These are phyloP conservation scores for Corythornis leucogaster DNA, from an alignment of 2,797 vertebrate species.

Conservation along the genomic window DNA sequence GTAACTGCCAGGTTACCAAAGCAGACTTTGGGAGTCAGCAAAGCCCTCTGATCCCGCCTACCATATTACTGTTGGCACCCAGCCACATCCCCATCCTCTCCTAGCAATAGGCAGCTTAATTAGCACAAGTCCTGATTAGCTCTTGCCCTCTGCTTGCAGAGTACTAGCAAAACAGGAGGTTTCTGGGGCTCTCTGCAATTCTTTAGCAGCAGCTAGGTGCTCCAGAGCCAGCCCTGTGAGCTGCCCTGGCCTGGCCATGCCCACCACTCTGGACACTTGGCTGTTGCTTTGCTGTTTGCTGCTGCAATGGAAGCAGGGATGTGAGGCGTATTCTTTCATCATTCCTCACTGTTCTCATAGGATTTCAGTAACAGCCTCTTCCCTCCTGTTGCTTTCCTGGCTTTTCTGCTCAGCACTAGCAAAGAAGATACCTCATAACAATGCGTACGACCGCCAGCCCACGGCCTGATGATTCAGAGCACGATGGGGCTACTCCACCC, in stretches of 20 bases:
- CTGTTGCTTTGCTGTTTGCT: not conserved
- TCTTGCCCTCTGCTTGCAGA: conserved; percentile 12
- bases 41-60: conserved; percentile 9
- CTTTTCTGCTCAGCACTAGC: conserved; percentile 19
- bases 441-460: not conserved
- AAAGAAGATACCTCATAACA: conserved; percentile 26
- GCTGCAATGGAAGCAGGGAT: not conserved
- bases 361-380: not conserved
- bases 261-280: not conserved
- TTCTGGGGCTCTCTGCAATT: not conserved
- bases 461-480: not conserved
- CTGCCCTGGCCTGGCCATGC: not conserved
- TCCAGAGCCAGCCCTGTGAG: not conserved
- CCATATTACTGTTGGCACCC: conserved; percentile 17
- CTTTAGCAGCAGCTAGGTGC: not conserved
- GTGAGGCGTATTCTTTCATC: not conserved
- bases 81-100: conserved; percentile 62
- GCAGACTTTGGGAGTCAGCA: not conserved
- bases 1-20: not conserved
- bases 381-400: not conserved
- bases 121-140: conserved; percentile 37
- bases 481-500: conserved; percentile 37
- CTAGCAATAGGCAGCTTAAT: conserved; percentile 23
- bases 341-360: not conserved
- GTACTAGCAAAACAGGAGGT: conserved; percentile 19